Evolutionary conservation across 2,113 vertebrate genomes (phyloP).

Genomic region (Mastomys coucha): DNA sequence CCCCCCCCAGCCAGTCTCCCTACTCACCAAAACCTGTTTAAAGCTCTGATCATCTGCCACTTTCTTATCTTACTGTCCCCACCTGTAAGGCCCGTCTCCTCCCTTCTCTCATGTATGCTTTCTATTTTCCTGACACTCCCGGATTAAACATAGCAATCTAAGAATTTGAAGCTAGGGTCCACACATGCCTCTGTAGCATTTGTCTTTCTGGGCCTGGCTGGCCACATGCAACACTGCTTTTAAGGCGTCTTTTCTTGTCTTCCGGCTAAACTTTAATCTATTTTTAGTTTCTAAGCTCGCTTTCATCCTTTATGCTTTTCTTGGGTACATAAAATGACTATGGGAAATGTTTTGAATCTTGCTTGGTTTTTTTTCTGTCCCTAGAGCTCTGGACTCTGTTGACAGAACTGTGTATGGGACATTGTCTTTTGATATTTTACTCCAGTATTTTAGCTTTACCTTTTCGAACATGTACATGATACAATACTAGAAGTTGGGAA

Average conservation of each 20-base stretch:
- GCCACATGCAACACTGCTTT: neutral
- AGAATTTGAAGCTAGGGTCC: too few relatives aligned
- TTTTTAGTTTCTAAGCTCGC: constrained; percentile 31
- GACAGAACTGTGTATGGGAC: constrained; percentile 33
- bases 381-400: constrained; percentile 32
- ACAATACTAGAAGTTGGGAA: neutral
- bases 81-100: too few relatives aligned
- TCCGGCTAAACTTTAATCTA: constrained; percentile 38
- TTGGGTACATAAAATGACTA: neutral
- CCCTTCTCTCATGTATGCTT: neutral
- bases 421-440: constrained; percentile 54
- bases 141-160: neutral
- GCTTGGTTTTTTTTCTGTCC: neutral
- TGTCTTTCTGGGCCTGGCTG: neutral
- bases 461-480: neutral
- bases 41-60: too few relatives aligned
- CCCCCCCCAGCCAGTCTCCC: too few relatives aligned
- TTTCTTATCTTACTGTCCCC: neutral
- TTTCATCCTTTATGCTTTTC: constrained; percentile 1
- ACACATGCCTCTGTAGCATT: too few relatives aligned
- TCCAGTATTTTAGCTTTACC: neutral
- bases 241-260: neutral
- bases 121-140: neutral
- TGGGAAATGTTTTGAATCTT: constrained; percentile 55
- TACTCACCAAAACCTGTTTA: neutral